Percentiles rank a stretch among this genome's conserved stretches.
Evolutionary conservation across 2,113 vertebrate genomes (phyloP).

Genomic region (Paratilapia polleni): DNA sequence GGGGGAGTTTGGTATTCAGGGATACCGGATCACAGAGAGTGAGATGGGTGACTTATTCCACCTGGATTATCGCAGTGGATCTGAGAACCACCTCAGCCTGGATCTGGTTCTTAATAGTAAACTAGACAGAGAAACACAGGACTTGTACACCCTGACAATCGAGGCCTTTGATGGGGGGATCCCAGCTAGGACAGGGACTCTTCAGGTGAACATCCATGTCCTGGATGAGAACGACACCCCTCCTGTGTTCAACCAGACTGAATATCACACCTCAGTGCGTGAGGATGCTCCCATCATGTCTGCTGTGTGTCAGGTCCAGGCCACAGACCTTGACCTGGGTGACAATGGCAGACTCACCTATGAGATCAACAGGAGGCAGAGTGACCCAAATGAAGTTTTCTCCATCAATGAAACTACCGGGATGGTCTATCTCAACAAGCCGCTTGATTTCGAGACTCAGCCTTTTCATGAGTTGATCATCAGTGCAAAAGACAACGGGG

Average conservation of each 20-base stretch:
- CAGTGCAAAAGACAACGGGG: conserved; percentile 85
- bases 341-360: conserved; percentile 85
- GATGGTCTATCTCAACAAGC: conserved; percentile 80
- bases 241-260: conserved; percentile 84
- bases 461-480: conserved; percentile 86
- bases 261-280: conserved; percentile 82
- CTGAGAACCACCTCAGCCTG: conserved; percentile 57
- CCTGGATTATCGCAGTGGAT: conserved; percentile 64
- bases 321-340: conserved; percentile 86
- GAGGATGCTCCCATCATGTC: conserved; percentile 82
- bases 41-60: conserved; percentile 65
- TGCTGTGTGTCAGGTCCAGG: conserved; percentile 84
- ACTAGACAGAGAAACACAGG: conserved; percentile 84
- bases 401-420: conserved; percentile 84
- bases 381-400: conserved; percentile 79
- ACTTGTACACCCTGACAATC: conserved; percentile 81
- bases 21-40: conserved; percentile 82
- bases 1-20: conserved; percentile 83
- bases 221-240: conserved; percentile 94
- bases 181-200: conserved; percentile 81
- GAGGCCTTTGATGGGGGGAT: conserved; percentile 90
- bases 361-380: conserved; percentile 81
- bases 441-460: conserved; percentile 86
- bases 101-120: conserved; percentile 83
- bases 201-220: conserved; percentile 82